Conservation (phyloP, 2,113 vertebrate genomes). For the Ursus arctos region DNA sequence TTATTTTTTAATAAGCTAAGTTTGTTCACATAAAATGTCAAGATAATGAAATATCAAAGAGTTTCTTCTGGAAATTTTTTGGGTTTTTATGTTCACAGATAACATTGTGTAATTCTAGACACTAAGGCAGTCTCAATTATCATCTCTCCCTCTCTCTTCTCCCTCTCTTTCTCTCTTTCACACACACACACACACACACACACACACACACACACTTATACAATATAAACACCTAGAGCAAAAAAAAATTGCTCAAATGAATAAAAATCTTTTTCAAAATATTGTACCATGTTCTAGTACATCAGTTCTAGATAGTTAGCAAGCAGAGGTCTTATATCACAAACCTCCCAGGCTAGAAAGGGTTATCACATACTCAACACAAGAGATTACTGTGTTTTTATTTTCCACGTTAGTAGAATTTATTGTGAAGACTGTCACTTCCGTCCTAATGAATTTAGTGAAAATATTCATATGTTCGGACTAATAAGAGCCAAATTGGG, state of each 20-base stretch:
- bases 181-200: not conserved
- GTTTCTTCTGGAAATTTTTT: slow-evolving; percentile 2
- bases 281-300: not conserved
- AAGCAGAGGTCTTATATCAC: not conserved
- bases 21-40: not conserved
- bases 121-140: not conserved
- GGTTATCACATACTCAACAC: not conserved
- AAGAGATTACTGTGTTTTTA: not conserved
- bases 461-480: not conserved
- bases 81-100: not conserved
- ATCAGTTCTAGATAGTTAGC: not conserved
- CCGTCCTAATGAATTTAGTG: not conserved
- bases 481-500: not conserved
- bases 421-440: not conserved
- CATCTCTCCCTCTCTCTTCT: not conserved
- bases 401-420: slow-evolving; percentile 25
- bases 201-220: not conserved
- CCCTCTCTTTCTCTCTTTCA: not conserved
- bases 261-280: not conserved
- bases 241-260: not conserved
- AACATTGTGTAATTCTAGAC: not conserved
- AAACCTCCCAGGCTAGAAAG: not conserved
- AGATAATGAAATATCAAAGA: not conserved
- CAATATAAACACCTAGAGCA: not conserved
- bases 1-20: not conserved